phyloP scores from a whole-genome alignment of 2,888 invertebrate species.

The Clusia tigrina region DNA sequence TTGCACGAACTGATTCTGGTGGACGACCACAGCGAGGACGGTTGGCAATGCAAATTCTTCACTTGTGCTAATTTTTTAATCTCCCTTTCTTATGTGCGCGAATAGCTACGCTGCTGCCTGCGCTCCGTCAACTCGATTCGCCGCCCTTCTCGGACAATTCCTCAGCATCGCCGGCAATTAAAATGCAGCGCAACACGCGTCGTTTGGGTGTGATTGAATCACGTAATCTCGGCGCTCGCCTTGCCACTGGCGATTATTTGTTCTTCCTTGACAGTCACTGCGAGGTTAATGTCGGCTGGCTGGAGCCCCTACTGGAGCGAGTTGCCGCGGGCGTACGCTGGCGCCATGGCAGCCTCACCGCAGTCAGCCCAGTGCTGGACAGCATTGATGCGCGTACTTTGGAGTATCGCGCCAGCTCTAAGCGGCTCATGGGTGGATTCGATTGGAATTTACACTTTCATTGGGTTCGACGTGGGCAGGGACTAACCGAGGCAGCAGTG shows the following conservation, averaged over 20 bases:
- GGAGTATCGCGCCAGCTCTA: constrained; percentile 56
- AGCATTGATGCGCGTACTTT: constrained; percentile 63
- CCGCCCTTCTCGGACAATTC: background rate
- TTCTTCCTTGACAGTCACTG: constrained; percentile 65
- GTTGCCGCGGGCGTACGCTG: constrained; percentile 33
- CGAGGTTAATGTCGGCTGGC: constrained; percentile 63
- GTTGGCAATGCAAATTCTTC: constrained; percentile 44
- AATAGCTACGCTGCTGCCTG: background rate
- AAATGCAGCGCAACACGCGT: constrained; percentile 43
- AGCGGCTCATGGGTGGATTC: constrained; percentile 65
- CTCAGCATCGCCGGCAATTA: background rate
- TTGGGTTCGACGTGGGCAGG: constrained; percentile 56
- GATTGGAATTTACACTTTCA: constrained; percentile 67
- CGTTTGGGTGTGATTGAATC: constrained; percentile 63
- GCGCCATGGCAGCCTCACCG: constrained; percentile 25
- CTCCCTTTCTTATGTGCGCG: no score
- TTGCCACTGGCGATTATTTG: constrained; percentile 59
- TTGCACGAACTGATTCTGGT: constrained; percentile 57
- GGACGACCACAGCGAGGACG: constrained; percentile 56
- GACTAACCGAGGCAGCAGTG: constrained; percentile 30
- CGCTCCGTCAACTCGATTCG: constrained; percentile 1
- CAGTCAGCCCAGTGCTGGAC: constrained; percentile 65
- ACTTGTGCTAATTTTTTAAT: no score
- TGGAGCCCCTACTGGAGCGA: constrained; percentile 63
- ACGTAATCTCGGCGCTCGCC: constrained; percentile 58